Evolutionary conservation across 1,140 invertebrate genomes (phyloP).

Genomic region (Bombus vancouverensis): DNA sequence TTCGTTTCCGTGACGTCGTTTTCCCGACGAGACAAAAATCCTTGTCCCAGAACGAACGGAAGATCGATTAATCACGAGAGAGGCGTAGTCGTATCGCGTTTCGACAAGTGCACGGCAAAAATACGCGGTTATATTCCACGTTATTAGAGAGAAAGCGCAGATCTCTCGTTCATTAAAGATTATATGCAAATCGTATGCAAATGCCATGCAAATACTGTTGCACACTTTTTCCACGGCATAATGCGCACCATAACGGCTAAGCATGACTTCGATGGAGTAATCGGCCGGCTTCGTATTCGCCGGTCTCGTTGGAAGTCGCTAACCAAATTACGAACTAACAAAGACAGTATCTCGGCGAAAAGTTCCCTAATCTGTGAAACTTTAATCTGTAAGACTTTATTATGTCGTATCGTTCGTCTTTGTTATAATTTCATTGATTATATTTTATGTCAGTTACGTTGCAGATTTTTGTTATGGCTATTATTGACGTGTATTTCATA

Average conservation of each 20-base stretch:
- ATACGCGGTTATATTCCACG: not conserved
- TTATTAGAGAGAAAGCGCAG: slow-evolving; percentile 10
- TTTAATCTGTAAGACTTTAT: not conserved
- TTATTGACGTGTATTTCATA: too few species aligned
- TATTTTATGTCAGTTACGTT: too few species aligned
- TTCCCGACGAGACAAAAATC: too few species aligned
- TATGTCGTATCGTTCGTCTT: not conserved
- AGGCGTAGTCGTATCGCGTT: not conserved
- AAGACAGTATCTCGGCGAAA: slow-evolving; percentile 5
- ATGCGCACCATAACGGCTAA: slow-evolving; percentile 13
- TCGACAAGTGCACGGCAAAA: not conserved
- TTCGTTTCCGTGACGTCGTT: not conserved
- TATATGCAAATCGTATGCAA: slow-evolving; percentile 42
- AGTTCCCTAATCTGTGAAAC: not conserved
- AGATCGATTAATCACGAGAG: slow-evolving; percentile 2
- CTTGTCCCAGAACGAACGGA: not conserved
- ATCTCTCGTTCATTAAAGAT: slow-evolving; percentile 45
- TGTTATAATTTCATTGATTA: not conserved
- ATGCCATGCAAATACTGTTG: slow-evolving; percentile 42
- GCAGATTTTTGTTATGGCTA: too few species aligned
- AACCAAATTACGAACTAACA: slow-evolving; percentile 28
- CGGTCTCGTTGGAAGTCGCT: slow-evolving; percentile 2
- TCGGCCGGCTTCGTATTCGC: not conserved
- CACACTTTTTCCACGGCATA: slow-evolving; percentile 31
- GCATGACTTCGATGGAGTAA: slow-evolving; percentile 20